These are phyloP conservation scores for Thaumatotibia leucotreta DNA, from an alignment of 1,140 invertebrate genomes.

Conservation along the genomic window DNA sequence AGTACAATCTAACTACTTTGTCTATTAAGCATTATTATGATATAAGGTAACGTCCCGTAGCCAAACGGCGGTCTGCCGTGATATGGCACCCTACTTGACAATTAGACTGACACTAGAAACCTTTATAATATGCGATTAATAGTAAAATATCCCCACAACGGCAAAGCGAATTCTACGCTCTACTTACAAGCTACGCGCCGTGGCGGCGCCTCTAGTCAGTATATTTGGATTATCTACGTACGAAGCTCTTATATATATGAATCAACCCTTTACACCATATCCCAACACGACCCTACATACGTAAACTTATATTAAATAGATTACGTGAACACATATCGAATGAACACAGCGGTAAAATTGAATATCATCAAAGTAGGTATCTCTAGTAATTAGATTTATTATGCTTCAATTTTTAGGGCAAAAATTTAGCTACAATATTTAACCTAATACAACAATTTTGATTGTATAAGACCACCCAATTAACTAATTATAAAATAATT, in stretches of 20 bases:
- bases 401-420: conserved; percentile 38
- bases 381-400: conserved; percentile 49
- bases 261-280: not conserved
- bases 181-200: conserved; percentile 1
- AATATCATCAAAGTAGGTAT: conserved; percentile 21
- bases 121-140: conserved; percentile 12
- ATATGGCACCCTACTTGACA: conserved; percentile 10
- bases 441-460: conserved; percentile 53
- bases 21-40: conserved; percentile 12
- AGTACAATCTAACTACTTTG: conserved; percentile 10
- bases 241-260: not conserved
- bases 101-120: not conserved
- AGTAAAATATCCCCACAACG: not conserved
- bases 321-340: conserved; percentile 65
- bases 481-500: conserved; percentile 46
- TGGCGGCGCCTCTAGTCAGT: not conserved
- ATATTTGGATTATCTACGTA: conserved; percentile 5
- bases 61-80: not conserved
- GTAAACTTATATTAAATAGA: conserved; percentile 31
- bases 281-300: not conserved
- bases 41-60: not conserved
- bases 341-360: conserved; percentile 52
- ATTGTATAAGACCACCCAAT: conserved; percentile 43
- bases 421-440: conserved; percentile 69
- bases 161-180: not conserved